phyloP scores from a whole-genome alignment of 2,113 vertebrate genomes.

The Anseranas semipalmata region DNA sequence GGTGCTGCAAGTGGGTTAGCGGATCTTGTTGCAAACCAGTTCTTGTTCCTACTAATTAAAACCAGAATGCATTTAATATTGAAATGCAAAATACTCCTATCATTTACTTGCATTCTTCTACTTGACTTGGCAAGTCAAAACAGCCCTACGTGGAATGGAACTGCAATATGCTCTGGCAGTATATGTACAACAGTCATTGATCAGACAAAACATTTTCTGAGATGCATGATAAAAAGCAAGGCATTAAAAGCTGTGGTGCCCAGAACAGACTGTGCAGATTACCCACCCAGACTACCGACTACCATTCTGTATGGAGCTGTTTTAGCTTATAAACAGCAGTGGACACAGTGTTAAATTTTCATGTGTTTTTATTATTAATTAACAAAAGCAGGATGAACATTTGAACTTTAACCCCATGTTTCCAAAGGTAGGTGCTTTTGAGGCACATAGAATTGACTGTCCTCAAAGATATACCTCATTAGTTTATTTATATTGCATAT shows the following conservation, averaged over 20 bases:
- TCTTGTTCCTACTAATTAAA: conserved; percentile 27
- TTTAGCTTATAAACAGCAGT: not conserved
- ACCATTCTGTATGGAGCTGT: not conserved
- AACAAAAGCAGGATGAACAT: not conserved
- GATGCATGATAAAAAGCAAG: not conserved
- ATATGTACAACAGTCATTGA: not conserved
- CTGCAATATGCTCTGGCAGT: not conserved
- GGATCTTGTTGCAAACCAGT: not conserved
- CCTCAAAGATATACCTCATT: not conserved
- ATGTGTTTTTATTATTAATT: not conserved
- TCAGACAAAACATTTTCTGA: not conserved
- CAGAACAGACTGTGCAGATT: not conserved
- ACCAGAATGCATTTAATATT: not conserved
- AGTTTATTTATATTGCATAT: not conserved
- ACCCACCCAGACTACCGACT: not conserved
- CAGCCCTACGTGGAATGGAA: not conserved
- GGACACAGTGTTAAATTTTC: not conserved
- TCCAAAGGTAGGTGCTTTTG: not conserved
- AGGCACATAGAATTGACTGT: not conserved
- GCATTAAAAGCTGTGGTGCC: not conserved
- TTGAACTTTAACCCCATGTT: not conserved
- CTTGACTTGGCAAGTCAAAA: conserved; percentile 34
- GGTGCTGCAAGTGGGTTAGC: not conserved
- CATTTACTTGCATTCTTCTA: conserved; percentile 24
- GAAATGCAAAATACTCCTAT: not conserved